Conservation (phyloP, 2,888 invertebrate genomes). For the Aphrophora alni region DNA sequence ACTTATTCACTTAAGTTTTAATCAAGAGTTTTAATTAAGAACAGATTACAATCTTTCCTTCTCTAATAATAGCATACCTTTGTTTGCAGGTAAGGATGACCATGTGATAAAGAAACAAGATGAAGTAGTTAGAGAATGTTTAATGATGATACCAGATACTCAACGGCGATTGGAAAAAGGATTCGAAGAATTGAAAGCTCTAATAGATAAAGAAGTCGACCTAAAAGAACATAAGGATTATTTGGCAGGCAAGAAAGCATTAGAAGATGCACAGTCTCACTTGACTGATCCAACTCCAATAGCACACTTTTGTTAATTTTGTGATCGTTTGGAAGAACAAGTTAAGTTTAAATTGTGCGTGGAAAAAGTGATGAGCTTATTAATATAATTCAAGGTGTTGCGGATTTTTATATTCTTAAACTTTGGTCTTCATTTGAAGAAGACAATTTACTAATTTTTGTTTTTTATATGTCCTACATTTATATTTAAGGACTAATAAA, state of each 20-base stretch:
- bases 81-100: constrained; percentile 70
- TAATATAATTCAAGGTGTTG: not conserved
- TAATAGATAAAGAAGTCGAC: constrained; percentile 76
- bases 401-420: not conserved
- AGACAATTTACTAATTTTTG: constrained; percentile 3
- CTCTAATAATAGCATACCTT: too few relatives aligned
- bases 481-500: not conserved
- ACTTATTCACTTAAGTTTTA: too few relatives aligned
- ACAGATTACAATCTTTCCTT: too few relatives aligned
- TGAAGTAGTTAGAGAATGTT: constrained; percentile 86
- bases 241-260: constrained; percentile 67
- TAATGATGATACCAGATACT: constrained; percentile 94
- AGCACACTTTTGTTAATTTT: constrained; percentile 29
- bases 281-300: constrained; percentile 33
- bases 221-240: constrained; percentile 78
- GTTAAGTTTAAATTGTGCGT: not conserved
- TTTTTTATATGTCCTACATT: too few relatives aligned
- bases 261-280: constrained; percentile 61
- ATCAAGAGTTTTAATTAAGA: too few relatives aligned
- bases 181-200: constrained; percentile 74
- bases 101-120: constrained; percentile 83
- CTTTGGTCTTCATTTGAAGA: not conserved
- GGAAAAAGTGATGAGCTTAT: not conserved
- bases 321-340: not conserved
- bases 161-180: constrained; percentile 79